Evolutionary conservation across 2,113 vertebrate species (phyloP).

Genomic region (Odocoileus virginianus): DNA sequence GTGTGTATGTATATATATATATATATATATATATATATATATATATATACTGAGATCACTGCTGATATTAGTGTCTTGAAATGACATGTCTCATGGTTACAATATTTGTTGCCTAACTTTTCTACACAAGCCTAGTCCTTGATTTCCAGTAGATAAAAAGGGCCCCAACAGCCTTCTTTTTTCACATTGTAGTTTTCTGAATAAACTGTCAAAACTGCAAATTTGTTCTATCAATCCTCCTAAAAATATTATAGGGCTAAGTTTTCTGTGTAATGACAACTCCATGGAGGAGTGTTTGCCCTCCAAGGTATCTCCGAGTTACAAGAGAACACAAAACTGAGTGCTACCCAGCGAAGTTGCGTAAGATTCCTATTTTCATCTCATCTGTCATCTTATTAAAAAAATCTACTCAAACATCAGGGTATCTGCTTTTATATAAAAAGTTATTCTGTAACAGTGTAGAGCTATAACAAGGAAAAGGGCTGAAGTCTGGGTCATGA

Average conservation of each 20-base stretch:
- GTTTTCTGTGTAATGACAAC: slow-evolving; percentile 16
- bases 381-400: slow-evolving; percentile 15
- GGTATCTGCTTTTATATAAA: background rate
- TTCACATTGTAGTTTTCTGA: background rate
- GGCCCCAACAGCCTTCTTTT: background rate
- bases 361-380: background rate
- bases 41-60: background rate
- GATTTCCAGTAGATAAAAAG: background rate
- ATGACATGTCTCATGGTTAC: background rate
- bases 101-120: slow-evolving; percentile 16
- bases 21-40: background rate
- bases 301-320: background rate
- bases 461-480: slow-evolving; percentile 24
- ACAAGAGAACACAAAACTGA: background rate
- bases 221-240: background rate
- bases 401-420: slow-evolving; percentile 1
- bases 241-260: slow-evolving; percentile 1
- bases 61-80: slow-evolving; percentile 21
- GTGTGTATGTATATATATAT: background rate
- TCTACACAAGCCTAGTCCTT: slow-evolving; percentile 2
- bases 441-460: background rate
- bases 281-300: background rate
- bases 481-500: background rate
- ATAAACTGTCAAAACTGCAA: background rate
- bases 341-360: background rate